These are phyloP conservation scores for Apamea anceps DNA, from an alignment of 2,888 invertebrate species.

Conservation along the genomic window DNA sequence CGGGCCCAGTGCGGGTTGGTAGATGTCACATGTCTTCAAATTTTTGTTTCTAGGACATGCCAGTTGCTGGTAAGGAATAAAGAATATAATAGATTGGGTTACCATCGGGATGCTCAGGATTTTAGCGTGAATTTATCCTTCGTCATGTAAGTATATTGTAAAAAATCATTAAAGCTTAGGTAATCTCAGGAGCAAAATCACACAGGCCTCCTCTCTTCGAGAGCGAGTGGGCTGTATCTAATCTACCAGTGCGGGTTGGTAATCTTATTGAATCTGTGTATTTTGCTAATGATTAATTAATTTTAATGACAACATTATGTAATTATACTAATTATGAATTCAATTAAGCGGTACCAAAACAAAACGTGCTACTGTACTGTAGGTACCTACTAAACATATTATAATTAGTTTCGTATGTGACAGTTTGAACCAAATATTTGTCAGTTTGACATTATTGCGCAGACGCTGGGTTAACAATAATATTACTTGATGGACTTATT, in stretches of 20 bases:
- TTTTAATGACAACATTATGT: background rate
- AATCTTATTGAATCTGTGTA: constrained; percentile 6
- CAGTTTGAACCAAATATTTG: constrained; percentile 40
- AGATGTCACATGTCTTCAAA: too few species aligned
- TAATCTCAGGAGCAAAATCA: too few species aligned
- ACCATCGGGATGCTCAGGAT: background rate
- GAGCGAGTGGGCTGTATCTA: too few species aligned
- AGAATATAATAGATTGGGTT: background rate
- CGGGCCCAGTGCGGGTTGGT: too few species aligned
- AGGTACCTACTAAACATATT: background rate
- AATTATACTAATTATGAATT: background rate
- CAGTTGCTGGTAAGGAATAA: background rate
- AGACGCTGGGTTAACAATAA: constrained; percentile 21
- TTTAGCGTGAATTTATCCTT: background rate
- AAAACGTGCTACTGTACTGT: too few species aligned
- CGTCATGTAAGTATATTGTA: background rate
- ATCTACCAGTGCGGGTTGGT: background rate
- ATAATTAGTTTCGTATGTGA: constrained; percentile 22
- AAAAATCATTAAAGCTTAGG: too few species aligned
- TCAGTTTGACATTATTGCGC: constrained; percentile 13
- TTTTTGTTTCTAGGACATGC: too few species aligned
- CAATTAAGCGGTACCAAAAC: background rate
- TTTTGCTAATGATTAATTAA: constrained; percentile 17
- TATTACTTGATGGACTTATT: constrained; percentile 1
- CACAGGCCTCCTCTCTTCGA: too few species aligned